phyloP scores from a whole-genome alignment of 2,797 vertebrate genomes.

The Clarias pachynema region DNA sequence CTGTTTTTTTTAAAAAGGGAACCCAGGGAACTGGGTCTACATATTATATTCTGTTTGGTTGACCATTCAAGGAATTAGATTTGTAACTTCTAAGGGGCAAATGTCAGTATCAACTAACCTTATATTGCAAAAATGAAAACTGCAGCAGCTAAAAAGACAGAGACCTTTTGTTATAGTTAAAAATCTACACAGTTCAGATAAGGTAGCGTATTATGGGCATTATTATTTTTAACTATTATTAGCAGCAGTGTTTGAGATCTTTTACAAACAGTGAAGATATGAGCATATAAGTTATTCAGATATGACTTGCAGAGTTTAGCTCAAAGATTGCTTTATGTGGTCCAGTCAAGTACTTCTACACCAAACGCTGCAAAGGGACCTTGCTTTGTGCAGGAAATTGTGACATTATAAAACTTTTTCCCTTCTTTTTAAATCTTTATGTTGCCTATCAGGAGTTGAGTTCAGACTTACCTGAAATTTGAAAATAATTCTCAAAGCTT shows the following conservation, averaged over 20 bases:
- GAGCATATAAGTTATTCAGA: not conserved
- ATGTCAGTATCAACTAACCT: not conserved
- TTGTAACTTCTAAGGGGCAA: too few species aligned
- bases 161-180: not conserved
- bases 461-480: too few species aligned
- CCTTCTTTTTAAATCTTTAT: too few species aligned
- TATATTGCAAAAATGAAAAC: not conserved
- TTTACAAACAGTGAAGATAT: not conserved
- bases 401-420: too few species aligned
- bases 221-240: not conserved
- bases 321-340: not conserved
- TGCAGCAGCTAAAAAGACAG: not conserved
- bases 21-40: not conserved
- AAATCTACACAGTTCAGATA: not conserved
- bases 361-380: not conserved
- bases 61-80: too few species aligned
- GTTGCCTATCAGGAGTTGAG: too few species aligned
- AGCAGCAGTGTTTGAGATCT: not conserved
- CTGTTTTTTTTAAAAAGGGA: too few species aligned
- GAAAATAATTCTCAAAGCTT: too few species aligned
- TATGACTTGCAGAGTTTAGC: not conserved
- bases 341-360: not conserved
- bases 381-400: not conserved
- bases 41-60: not conserved
- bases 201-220: not conserved